Conservation (phyloP, 2,888 invertebrate species). For the Tachina grossa region DNA sequence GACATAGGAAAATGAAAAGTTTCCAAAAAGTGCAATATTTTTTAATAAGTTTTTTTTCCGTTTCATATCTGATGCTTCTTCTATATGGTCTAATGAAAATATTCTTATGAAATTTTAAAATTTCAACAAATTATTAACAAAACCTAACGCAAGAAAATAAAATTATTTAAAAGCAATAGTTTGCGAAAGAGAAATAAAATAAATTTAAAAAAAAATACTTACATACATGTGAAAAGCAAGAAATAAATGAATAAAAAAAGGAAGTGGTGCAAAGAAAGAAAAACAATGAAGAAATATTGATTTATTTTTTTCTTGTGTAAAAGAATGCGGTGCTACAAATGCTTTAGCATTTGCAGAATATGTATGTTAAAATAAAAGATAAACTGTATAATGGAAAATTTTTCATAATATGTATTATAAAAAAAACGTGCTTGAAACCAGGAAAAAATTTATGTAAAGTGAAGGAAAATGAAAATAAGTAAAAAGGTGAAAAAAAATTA, state of each 20-base stretch:
- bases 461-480: not conserved
- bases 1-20: constrained; percentile 39
- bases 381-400: constrained; percentile 16
- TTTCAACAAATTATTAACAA: constrained; percentile 39
- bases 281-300: constrained; percentile 50
- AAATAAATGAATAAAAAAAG: constrained; percentile 42
- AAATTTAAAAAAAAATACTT: not conserved
- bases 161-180: constrained; percentile 4
- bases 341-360: constrained; percentile 27
- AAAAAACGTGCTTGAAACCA: constrained; percentile 23
- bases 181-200: not conserved
- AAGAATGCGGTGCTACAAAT: constrained; percentile 58
- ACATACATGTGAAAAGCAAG: not conserved
- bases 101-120: constrained; percentile 38
- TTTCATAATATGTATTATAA: not conserved
- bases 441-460: not conserved
- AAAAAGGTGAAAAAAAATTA: not conserved
- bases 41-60: constrained; percentile 24
- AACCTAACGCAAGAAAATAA: constrained; percentile 18
- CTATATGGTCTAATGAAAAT: constrained; percentile 19
- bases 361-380: constrained; percentile 49
- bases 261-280: constrained; percentile 47
- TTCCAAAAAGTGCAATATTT: constrained; percentile 52
- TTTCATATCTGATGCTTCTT: constrained; percentile 35
- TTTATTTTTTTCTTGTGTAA: constrained; percentile 50